Base-by-base conservation (phyloP, 1,140 invertebrate species). In the Helicoverpa zea region DNA sequence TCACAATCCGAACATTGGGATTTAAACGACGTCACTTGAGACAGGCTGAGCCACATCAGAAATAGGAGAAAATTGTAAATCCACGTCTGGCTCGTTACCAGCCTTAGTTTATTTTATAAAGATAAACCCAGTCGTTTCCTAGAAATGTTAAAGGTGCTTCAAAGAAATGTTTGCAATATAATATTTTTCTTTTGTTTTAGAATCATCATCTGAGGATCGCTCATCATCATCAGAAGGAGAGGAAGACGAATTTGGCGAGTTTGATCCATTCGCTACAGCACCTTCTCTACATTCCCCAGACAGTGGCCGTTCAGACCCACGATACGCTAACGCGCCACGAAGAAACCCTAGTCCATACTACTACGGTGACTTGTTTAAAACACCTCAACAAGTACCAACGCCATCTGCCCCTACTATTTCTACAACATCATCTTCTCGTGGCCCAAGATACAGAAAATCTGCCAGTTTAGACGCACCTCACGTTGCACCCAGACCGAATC, bases 321-420 rank as follows among this genome's bases (percentile, higher is more conserved):
- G 94, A 79, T 94, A 95, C 92, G 94, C 94, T 2, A 94, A 95
- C 94, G 92, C 92, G 9, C 92, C 93, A 49, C 96, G 96, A 91
- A 96, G 97, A n/a, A 97, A 97, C 86, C 97, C 97, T 3, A 97
- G 97, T 29, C 97, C 97, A 1, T 97, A 97, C 84, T 97, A 97
- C 86, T 97, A 97, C 96, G 97, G 97, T 0, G 97, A 97, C 89
- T 88, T 98, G 14, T 97, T 97, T 80, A 97, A 97, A 83, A 89
- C 91, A 59, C 83, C 92, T n/a, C 85, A 90, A 43, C 89, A 90
- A n/a, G 87, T 87, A 10, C 85, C 89, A 18, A 86, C 89, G 30
- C 89, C 91, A 5, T 88, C 93, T 16, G 91, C 89, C 3, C 92
- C 91, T 18, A 92, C 92, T 52, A 87, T 88, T 63, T 91, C 93